These are phyloP conservation scores for Penelope pileata DNA, from an alignment of 2,113 vertebrate species.

Conservation along the genomic window DNA sequence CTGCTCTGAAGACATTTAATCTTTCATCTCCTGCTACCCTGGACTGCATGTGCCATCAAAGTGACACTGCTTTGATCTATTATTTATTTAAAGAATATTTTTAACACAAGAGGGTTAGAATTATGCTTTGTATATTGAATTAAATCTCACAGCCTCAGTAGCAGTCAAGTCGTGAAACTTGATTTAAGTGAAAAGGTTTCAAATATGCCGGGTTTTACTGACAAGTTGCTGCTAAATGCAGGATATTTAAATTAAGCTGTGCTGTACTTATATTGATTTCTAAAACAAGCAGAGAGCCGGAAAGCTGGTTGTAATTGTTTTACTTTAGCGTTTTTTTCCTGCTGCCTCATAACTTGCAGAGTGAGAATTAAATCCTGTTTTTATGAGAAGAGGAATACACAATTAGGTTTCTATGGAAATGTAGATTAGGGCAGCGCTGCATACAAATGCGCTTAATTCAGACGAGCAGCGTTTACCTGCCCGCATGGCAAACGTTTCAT, in stretches of 20 bases:
- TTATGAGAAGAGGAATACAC: constrained; percentile 11
- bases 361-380: constrained; percentile 43
- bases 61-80: constrained; percentile 65
- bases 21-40: not conserved
- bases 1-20: constrained; percentile 11
- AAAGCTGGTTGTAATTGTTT: not conserved
- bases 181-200: constrained; percentile 61
- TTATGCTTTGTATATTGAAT: constrained; percentile 68
- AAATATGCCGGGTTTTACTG: constrained; percentile 7
- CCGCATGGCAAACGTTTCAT: accelerated
- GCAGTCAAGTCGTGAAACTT: constrained; percentile 47
- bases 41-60: not conserved
- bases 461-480: not conserved
- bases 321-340: not conserved
- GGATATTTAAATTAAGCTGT: constrained; percentile 48
- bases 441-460: not conserved
- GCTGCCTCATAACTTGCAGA: constrained; percentile 1
- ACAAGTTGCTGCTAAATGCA: constrained; percentile 48
- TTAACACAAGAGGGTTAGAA: constrained; percentile 48
- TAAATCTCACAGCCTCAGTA: constrained; percentile 44
- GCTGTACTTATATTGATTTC: constrained; percentile 26
- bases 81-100: constrained; percentile 67
- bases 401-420: constrained; percentile 10
- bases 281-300: constrained; percentile 1
- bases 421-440: not conserved